Evolutionary conservation across 1,140 invertebrate genomes (phyloP).

Genomic region (Samia ricini): DNA sequence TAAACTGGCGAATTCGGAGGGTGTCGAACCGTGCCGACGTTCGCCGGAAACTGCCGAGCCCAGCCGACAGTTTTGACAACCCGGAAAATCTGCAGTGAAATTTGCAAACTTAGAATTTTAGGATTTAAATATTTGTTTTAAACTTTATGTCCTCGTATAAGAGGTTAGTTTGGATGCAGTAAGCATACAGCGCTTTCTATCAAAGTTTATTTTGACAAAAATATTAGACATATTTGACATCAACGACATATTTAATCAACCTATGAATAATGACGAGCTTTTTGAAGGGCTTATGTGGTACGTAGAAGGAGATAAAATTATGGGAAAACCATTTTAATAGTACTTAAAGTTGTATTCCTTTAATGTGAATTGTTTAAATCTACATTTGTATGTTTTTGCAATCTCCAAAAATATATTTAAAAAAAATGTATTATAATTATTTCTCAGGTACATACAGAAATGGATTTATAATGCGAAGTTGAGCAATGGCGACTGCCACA

Average conservation of each 20-base stretch:
- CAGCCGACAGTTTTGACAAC: slow-evolving; percentile 55
- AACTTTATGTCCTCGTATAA: slow-evolving; percentile 2
- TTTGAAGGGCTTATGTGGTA: no score
- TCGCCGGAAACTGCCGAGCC: slow-evolving; percentile 47
- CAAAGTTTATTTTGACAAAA: no score
- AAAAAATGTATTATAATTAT: no score
- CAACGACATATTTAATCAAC: no score
- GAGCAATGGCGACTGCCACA: slow-evolving; percentile 22
- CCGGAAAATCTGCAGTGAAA: slow-evolving; percentile 57
- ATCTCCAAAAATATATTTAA: no score
- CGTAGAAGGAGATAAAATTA: no score
- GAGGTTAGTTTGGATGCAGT: neutral
- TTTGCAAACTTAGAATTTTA: slow-evolving; percentile 2
- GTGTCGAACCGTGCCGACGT: slow-evolving; percentile 47
- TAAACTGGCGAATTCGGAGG: slow-evolving; percentile 27
- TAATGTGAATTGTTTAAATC: no score
- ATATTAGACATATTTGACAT: neutral
- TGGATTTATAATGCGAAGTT: slow-evolving; percentile 7
- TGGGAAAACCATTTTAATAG: no score
- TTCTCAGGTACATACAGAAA: neutral
- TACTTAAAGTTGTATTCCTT: no score
- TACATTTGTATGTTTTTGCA: no score
- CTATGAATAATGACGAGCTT: no score
- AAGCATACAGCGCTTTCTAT: no score
- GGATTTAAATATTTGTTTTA: slow-evolving; percentile 3